Evolutionary conservation across 2,888 invertebrate genomes (phyloP).

Genomic region (Polydrusus pterygomalis): DNA sequence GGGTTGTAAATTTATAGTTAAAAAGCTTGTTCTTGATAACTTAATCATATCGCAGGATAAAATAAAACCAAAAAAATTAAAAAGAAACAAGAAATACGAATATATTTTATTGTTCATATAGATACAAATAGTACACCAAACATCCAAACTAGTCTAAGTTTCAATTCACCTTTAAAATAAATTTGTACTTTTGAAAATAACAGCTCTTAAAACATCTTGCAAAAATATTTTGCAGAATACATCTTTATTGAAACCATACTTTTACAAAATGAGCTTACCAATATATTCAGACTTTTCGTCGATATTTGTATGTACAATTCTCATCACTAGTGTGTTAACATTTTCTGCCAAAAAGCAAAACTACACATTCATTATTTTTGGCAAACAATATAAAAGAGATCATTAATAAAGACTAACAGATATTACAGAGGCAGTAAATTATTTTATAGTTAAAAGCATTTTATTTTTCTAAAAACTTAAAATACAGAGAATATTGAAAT

Average conservation of each 20-base stretch:
- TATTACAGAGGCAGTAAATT: constrained; percentile 51
- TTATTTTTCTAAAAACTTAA: constrained; percentile 23
- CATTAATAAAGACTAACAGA: constrained; percentile 54
- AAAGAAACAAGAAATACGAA: constrained; percentile 61
- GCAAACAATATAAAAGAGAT: constrained; percentile 55
- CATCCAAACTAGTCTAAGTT: constrained; percentile 68
- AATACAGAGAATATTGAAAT: constrained; percentile 14
- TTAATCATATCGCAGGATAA: constrained; percentile 49
- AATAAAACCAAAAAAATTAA: constrained; percentile 39
- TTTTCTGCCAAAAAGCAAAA: constrained; percentile 53
- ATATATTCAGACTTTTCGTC: constrained; percentile 66
- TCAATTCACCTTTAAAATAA: constrained; percentile 67
- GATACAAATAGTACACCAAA: constrained; percentile 71
- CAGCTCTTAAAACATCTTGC: constrained; percentile 63
- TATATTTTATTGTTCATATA: constrained; percentile 67
- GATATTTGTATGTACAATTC: constrained; percentile 61
- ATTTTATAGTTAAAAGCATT: constrained; percentile 40
- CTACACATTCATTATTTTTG: constrained; percentile 48
- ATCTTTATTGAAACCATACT: constrained; percentile 50
- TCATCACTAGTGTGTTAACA: constrained; percentile 43
- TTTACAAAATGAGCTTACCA: constrained; percentile 65
- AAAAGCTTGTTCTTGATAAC: too few relatives aligned
- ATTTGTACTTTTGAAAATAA: constrained; percentile 68
- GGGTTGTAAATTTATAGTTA: too few relatives aligned
- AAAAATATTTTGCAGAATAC: constrained; percentile 59